Evolutionary conservation across 2,797 vertebrate species (phyloP), one percentile per base, ranked within the genome.

Genomic region (Trichosurus vulpecula): DNA sequence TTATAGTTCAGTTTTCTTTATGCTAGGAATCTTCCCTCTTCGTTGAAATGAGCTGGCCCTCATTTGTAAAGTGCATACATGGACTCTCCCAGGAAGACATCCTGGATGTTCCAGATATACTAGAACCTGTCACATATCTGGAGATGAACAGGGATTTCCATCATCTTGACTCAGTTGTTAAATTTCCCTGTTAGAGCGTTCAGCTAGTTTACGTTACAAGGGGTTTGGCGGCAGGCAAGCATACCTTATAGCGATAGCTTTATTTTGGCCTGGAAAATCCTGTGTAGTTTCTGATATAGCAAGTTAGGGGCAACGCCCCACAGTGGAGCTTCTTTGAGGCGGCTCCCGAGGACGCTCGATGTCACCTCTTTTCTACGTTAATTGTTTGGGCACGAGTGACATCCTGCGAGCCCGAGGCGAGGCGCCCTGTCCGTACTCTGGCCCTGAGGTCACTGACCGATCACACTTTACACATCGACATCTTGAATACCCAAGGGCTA

Each of bases 1-100:
- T 10, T 29, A 55, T 0, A 0, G n/a, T 27, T 6, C 53, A 94
- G 94, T 96, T 96, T n/a, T 55, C 61, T 4, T 0, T 0, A 0
- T 14, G 8, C 55, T 0, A 0, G n/a, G 41, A 56, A 19, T 29
- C 54, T 47, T 94, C 29, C 22, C 57, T 96, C 31, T 52, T 53
- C 94, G 95, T 87, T 0, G 0, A 47, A n/a, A 90, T 61, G 56
- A 91, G 51, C n/a, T 4, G 81, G 54, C 93, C 81, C 55, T 55
- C 4, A 0, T 90, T 52, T 54, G n/a, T 47, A 29, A 57, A 52
- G 0, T 74, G 52, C 9, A 1, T 35, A 52, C 41, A 35, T 54
- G 61, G 90, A 41, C 74, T 47, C 81, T 54, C 16, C 25, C 35
- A 3, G 19, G 55, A 93, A 91, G 41, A 47, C 53, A 9, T 81